These are phyloP conservation scores for Byasa hedistus DNA, from an alignment of 2,888 invertebrate species.

Conservation along the genomic window DNA sequence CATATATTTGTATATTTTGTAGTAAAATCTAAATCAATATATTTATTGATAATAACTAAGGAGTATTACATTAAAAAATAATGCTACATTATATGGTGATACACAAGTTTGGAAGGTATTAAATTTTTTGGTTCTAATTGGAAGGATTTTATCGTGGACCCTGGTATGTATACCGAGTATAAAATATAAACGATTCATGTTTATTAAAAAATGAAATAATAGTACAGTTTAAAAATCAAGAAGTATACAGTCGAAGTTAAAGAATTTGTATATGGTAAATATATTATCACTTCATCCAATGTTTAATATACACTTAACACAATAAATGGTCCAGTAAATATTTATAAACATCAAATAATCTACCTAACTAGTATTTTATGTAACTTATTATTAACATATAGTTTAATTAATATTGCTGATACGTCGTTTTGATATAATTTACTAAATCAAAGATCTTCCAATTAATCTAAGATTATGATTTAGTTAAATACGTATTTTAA, in stretches of 20 bases:
- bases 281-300: slow-evolving; percentile 1
- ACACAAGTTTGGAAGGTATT: neutral
- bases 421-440: slow-evolving; percentile 46
- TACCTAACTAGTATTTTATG: slow-evolving; percentile 28
- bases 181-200: neutral
- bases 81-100: too few species aligned
- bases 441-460: slow-evolving; percentile 28
- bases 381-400: slow-evolving; percentile 3
- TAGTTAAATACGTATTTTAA: slow-evolving; percentile 53
- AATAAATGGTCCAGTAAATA: slow-evolving; percentile 39
- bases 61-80: too few species aligned
- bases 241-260: too few species aligned
- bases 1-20: too few species aligned
- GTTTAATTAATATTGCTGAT: slow-evolving; percentile 45
- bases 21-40: too few species aligned
- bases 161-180: slow-evolving; percentile 36
- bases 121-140: slow-evolving; percentile 36
- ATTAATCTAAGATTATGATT: slow-evolving; percentile 36
- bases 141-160: slow-evolving; percentile 58
- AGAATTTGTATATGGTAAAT: slow-evolving; percentile 10
- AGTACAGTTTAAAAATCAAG: too few species aligned
- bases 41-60: too few species aligned
- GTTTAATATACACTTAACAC: slow-evolving; percentile 9
- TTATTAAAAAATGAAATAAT: too few species aligned
- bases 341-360: slow-evolving; percentile 23